Conservation (phyloP, 1,140 invertebrate species). For the Neodiprion lecontei region DNA sequence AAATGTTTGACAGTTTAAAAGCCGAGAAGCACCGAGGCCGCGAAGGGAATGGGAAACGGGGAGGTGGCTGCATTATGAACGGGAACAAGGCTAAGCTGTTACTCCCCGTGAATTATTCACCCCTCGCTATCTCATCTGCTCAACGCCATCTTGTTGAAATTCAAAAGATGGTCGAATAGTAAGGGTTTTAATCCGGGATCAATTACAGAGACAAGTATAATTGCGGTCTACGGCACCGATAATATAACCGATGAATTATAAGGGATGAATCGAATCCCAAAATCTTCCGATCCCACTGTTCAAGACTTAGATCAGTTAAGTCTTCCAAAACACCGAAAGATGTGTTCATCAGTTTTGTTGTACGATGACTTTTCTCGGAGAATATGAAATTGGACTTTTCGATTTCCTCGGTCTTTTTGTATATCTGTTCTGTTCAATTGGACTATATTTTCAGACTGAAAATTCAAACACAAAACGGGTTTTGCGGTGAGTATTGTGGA, state of each 20-base stretch:
- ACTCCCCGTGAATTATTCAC: conserved; percentile 60
- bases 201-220: not conserved
- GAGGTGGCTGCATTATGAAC: conserved; percentile 59
- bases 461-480: too few relatives aligned
- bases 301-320: too few relatives aligned
- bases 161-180: not conserved
- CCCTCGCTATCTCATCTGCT: not conserved
- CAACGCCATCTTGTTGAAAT: not conserved
- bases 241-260: too few relatives aligned
- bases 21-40: conserved; percentile 46
- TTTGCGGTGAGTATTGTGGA: not conserved
- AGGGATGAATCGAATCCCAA: too few relatives aligned
- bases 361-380: too few relatives aligned
- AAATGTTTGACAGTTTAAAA: conserved; percentile 63
- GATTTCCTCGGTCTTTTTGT: too few relatives aligned
- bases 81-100: conserved; percentile 62
- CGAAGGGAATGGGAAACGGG: conserved; percentile 31
- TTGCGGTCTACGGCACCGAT: not conserved
- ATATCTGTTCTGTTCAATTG: too few relatives aligned
- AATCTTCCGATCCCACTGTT: too few relatives aligned
- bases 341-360: too few relatives aligned
- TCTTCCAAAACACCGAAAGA: too few relatives aligned
- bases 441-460: too few relatives aligned
- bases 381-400: too few relatives aligned
- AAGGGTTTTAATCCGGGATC: not conserved